Evolutionary conservation across 2,888 invertebrate species (phyloP).

Genomic region (Cataglyphis albicans): DNA sequence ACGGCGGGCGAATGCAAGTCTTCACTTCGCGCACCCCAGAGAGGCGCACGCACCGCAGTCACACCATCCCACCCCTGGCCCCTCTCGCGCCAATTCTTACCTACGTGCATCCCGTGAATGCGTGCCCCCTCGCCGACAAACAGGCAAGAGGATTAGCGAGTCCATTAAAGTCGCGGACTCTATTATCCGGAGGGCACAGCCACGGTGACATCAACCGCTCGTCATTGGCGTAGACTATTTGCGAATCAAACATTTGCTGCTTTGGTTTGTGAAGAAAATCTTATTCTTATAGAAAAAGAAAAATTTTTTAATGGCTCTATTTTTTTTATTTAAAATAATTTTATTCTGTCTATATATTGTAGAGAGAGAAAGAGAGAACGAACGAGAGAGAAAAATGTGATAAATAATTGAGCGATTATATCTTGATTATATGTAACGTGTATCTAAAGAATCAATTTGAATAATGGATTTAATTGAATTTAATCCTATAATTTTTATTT

Average conservation of each 20-base stretch:
- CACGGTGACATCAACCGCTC: constrained; percentile 85
- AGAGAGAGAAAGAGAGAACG: too few relatives aligned
- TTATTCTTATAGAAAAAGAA: neutral
- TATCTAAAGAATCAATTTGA: neutral
- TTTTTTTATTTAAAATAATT: neutral
- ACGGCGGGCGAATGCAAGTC: constrained; percentile 64
- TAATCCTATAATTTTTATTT: neutral
- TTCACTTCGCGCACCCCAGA: constrained; percentile 52
- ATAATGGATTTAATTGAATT: neutral
- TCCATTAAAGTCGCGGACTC: constrained; percentile 86
- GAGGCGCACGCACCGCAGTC: constrained; percentile 76
- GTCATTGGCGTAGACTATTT: constrained; percentile 79
- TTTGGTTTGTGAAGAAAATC: neutral
- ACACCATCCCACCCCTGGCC: constrained; percentile 70
- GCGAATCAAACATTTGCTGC: neutral
- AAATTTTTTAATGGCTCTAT: neutral
- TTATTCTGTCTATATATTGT: neutral
- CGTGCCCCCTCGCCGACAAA: constrained; percentile 81
- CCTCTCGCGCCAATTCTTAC: constrained; percentile 64
- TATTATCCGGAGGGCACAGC: constrained; percentile 84
- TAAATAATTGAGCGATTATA: neutral
- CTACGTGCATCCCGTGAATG: constrained; percentile 67
- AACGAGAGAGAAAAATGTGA: neutral
- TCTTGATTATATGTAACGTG: neutral
- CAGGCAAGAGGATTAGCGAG: constrained; percentile 86